Conservation (phyloP, 2,888 invertebrate species). For the Caenorhabditis imperialis region DNA sequence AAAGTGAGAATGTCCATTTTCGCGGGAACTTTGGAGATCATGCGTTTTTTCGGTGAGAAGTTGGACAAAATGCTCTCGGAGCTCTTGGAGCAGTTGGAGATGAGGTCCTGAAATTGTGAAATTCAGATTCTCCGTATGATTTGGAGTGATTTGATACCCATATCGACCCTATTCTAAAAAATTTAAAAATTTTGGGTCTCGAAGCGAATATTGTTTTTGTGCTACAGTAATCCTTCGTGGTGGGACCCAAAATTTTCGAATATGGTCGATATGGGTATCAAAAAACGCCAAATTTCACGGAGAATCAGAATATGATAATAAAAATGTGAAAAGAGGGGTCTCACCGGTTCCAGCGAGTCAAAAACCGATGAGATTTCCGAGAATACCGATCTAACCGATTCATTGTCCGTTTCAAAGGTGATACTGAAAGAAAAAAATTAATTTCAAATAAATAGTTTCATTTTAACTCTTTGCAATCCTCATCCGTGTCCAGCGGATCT, state of each 20-base stretch:
- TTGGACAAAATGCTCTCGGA: background rate
- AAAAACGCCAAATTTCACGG: background rate
- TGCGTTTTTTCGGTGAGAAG: too few species aligned
- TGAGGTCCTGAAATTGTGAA: slow-evolving; percentile 3
- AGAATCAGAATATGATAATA: background rate
- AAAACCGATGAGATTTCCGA: slow-evolving; percentile 19
- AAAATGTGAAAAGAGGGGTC: slow-evolving; percentile 10
- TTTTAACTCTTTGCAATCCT: slow-evolving; percentile 7
- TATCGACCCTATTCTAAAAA: background rate
- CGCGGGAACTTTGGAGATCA: too few species aligned
- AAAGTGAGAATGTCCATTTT: too few species aligned
- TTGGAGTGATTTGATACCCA: slow-evolving; percentile 1
- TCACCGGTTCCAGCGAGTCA: slow-evolving; percentile 15
- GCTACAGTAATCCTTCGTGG: too few species aligned
- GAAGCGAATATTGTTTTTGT: background rate
- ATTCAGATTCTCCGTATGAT: too few species aligned
- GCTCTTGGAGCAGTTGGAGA: slow-evolving; percentile 28
- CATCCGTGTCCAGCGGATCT: background rate
- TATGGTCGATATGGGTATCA: background rate
- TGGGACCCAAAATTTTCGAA: too few species aligned
- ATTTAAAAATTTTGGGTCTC: background rate
- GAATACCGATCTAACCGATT: slow-evolving; percentile 19
- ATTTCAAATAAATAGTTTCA: slow-evolving; percentile 3
- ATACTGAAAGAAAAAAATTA: too few species aligned
- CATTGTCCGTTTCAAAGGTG: too few species aligned